Evolutionary conservation across 2,888 invertebrate species (phyloP).

Genomic region (Heliconius erato): DNA sequence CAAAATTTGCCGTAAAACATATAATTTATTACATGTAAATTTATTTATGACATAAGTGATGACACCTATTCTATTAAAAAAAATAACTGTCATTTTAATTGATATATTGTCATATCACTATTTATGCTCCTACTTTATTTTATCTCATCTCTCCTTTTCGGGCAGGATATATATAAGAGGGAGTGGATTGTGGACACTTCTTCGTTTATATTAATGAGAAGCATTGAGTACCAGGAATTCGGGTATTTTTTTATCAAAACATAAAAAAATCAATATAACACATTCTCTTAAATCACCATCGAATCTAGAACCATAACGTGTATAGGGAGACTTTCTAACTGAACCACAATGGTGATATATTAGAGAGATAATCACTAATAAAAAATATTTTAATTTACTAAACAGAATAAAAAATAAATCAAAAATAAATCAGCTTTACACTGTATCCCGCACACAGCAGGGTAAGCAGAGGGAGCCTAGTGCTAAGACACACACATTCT

Average conservation of each 20-base stretch:
- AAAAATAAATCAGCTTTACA: too few relatives aligned
- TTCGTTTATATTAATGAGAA: too few relatives aligned
- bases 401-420: background rate
- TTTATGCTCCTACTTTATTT: background rate
- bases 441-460: too few relatives aligned
- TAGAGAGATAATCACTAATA: background rate
- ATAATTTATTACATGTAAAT: background rate
- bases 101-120: background rate
- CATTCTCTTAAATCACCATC: background rate
- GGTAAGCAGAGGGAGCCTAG: too few relatives aligned
- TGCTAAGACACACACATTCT: too few relatives aligned
- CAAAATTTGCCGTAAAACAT: background rate
- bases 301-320: background rate
- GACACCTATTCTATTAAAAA: background rate
- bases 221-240: too few relatives aligned
- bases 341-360: background rate
- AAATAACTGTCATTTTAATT: background rate
- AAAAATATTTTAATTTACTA: constrained; percentile 20
- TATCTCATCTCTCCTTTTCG: too few relatives aligned
- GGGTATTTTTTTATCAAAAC: too few relatives aligned
- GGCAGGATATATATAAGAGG: too few relatives aligned
- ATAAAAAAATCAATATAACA: background rate
- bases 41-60: background rate
- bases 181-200: too few relatives aligned
- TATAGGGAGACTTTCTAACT: background rate